Evolutionary conservation across 2,797 vertebrate genomes (phyloP).

Genomic region (Neoniphon sammara): DNA sequence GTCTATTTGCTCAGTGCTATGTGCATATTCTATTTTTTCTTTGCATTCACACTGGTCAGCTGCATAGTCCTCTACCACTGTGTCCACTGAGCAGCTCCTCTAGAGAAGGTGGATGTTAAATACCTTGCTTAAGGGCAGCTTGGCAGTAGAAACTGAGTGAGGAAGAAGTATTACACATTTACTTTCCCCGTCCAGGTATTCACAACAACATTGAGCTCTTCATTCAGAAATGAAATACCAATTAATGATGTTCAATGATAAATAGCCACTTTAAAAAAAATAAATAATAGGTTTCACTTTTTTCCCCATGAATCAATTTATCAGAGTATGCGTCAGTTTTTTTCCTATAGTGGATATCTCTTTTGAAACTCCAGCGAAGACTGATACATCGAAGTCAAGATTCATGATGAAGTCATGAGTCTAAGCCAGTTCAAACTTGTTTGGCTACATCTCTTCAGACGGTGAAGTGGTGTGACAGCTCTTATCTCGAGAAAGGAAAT

Average conservation of each 20-base stretch:
- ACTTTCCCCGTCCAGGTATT: not conserved
- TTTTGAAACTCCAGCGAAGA: not conserved
- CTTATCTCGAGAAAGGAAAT: constrained; percentile 5
- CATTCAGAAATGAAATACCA: not conserved
- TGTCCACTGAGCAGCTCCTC: too few relatives aligned
- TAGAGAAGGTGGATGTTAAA: too few relatives aligned
- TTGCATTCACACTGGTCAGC: too few relatives aligned
- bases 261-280: not conserved
- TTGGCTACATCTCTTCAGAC: too few relatives aligned
- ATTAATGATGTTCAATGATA: not conserved
- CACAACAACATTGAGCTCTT: not conserved
- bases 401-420: too few relatives aligned
- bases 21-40: too few relatives aligned
- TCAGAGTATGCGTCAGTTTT: not conserved
- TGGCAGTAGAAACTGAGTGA: too few relatives aligned
- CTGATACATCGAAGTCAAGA: too few relatives aligned
- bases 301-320: not conserved
- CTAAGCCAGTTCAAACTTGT: too few relatives aligned
- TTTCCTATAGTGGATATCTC: not conserved
- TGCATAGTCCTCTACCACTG: too few relatives aligned
- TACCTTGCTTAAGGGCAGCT: too few relatives aligned
- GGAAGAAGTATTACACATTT: not conserved
- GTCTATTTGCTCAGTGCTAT: too few relatives aligned
- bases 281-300: not conserved
- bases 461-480: not conserved